Evolutionary conservation across 2,888 invertebrate species (phyloP), one percentile per base, ranked within the genome.

Genomic region (Drosophila nr. perissopoda): DNA sequence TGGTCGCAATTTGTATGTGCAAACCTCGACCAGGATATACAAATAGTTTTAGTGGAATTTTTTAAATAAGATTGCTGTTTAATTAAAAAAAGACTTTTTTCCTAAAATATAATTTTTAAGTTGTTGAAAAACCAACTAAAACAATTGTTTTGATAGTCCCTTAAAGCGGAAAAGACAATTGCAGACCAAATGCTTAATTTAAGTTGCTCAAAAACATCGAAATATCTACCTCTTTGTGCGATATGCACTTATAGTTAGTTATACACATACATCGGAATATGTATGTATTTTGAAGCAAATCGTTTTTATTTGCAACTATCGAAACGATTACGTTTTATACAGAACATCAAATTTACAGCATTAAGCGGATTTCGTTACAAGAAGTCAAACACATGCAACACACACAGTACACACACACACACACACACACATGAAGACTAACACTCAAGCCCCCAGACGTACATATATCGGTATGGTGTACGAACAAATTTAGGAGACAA

Each of bases 341-440:
- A 74, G 66, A 67, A 76, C 74, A 79, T 61, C 61, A 75, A 83
- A 80, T 85, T 89, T 85, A 88, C 86, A 89, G 88, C 79, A 88
- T 89, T 80, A 90, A 89, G 81, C 89, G 89, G 89, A 81, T 88
- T 90, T 90, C 63, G 74, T 70, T 75, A 82, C 78, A 79, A 77
- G 80, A 83, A 89, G 89, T 86, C 87, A 88, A 88, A 84, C 80
- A 87, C 57, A 38, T 56, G 61, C 42, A 67, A 51, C 40, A 46
- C 34, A 69, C 58, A 66, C 33, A 36, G 61, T 64, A 67, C 54
- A 60, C 61, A 68, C 59, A 70, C 56, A 60, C 61, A 68, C 59
- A 70, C 56, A 70, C 51, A 64, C 67, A 65, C 53, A 56, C 46
- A 54, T 59, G 36, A 31, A 56, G 53, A 46, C 33, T 29, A n/a